A percentile compares a stretch with the other conserved stretches of the same genome.
Evolutionary conservation across 2,113 vertebrate species (phyloP).

Genomic region (Indicator indicator): DNA sequence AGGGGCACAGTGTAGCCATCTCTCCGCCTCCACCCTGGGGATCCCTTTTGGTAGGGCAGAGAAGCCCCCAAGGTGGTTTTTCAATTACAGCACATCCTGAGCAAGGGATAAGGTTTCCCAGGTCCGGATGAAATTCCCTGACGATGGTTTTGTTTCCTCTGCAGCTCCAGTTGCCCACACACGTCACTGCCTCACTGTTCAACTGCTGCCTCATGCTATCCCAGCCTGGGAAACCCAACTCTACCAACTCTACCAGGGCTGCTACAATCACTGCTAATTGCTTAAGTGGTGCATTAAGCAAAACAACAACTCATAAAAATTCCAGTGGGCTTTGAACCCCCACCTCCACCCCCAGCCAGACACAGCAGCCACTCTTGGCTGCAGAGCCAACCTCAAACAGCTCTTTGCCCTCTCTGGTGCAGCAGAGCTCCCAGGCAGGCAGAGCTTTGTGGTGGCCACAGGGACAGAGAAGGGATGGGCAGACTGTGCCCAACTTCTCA

Average conservation of each 20-base stretch:
- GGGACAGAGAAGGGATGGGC: neutral
- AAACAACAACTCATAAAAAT: slow-evolving; percentile 45
- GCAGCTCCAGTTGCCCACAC: slow-evolving; percentile 14
- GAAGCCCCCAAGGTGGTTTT: neutral
- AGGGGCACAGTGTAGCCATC: neutral
- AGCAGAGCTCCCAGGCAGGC: neutral
- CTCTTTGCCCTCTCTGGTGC: neutral
- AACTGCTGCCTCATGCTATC: slow-evolving; percentile 24
- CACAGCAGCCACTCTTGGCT: neutral
- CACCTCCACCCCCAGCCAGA: neutral
- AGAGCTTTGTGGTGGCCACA: accelerated
- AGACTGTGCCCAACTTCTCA: neutral
- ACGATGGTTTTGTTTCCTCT: neutral
- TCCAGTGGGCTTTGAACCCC: neutral
- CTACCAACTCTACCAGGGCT: slow-evolving; percentile 4
- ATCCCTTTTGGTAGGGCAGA: neutral
- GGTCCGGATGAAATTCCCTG: neutral
- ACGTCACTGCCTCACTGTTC: neutral
- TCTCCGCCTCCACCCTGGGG: neutral
- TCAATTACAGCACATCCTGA: neutral
- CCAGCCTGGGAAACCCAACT: slow-evolving; percentile 48
- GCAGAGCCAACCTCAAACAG: neutral
- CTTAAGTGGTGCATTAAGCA: slow-evolving; percentile 46
- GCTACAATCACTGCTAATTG: slow-evolving; percentile 30
- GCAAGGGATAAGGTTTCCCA: neutral